Percentiles rank a stretch among this genome's conserved stretches.
Conservation (phyloP, 2,797 vertebrate genomes). For the Echiichthys vipera region DNA sequence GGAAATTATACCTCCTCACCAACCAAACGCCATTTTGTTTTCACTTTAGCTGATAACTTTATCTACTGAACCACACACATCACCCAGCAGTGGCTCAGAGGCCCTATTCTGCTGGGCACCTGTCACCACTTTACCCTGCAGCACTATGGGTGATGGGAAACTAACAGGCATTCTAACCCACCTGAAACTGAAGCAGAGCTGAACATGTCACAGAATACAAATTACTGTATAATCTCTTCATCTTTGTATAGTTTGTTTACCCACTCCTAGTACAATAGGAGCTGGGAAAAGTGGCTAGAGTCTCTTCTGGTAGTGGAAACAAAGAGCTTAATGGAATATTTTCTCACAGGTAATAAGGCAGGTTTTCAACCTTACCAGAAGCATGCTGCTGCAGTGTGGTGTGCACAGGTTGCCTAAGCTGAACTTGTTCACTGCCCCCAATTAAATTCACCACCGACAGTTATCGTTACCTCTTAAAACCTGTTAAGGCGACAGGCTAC, state of each 20-base stretch:
- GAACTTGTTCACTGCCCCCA: background rate
- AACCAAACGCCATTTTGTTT: constrained; percentile 52
- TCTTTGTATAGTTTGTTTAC: constrained; percentile 23
- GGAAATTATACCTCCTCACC: constrained; percentile 57
- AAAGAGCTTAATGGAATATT: background rate
- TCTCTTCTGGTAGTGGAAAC: background rate
- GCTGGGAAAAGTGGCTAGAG: background rate
- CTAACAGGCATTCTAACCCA: constrained; percentile 33
- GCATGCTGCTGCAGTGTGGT: constrained; percentile 2
- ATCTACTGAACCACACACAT: constrained; percentile 35
- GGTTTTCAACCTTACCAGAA: background rate
- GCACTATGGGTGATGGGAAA: constrained; percentile 25
- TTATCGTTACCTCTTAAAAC: constrained; percentile 12
- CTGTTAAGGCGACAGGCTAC: background rate
- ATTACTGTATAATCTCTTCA: constrained; percentile 21
- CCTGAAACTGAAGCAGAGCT: constrained; percentile 29
- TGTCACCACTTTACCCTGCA: constrained; percentile 25
- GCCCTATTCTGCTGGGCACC: constrained; percentile 28
- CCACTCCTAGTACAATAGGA: background rate
- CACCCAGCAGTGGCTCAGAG: constrained; percentile 27
- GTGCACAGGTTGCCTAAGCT: background rate
- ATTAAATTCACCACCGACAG: constrained; percentile 14
- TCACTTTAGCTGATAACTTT: constrained; percentile 43
- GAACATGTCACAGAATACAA: constrained; percentile 29
- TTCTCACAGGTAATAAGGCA: background rate